These are phyloP conservation scores for Brienomyrus brachyistius DNA, from an alignment of 2,113 vertebrate species.

Conservation along the genomic window DNA sequence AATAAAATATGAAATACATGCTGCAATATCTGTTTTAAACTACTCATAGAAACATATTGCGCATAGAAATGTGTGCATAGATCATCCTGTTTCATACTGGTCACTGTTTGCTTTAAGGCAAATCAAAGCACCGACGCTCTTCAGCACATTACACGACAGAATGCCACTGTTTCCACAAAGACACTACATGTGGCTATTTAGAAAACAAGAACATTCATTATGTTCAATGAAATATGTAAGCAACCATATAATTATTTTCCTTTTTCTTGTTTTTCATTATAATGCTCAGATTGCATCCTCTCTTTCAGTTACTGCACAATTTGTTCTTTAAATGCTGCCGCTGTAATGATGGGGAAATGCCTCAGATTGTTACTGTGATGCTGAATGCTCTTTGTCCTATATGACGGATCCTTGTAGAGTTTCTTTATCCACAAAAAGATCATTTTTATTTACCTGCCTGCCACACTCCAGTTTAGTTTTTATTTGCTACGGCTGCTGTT, in stretches of 20 bases:
- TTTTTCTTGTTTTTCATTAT: background rate
- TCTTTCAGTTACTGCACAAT: background rate
- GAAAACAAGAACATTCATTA: background rate
- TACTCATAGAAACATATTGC: too few species aligned
- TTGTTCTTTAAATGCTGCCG: background rate
- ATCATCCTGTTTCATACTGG: too few species aligned
- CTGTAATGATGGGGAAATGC: background rate
- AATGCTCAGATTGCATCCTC: background rate
- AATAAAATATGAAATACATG: too few species aligned
- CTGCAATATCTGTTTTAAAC: too few species aligned
- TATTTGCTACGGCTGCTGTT: background rate
- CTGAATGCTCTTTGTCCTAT: background rate
- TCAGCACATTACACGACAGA: too few species aligned
- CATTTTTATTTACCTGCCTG: conserved; percentile 14
- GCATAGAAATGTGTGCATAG: too few species aligned
- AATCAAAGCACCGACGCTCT: too few species aligned
- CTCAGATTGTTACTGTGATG: background rate
- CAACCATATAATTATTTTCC: background rate
- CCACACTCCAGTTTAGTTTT: background rate
- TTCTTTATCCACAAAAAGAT: background rate
- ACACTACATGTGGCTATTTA: too few species aligned
- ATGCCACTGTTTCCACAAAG: too few species aligned
- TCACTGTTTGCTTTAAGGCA: too few species aligned
- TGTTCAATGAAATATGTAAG: background rate
- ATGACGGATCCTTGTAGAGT: background rate